Percentiles rank a stretch among this genome's conserved stretches.
These are phyloP conservation scores for Protobothrops flavoviridis DNA, from an alignment of 2,113 vertebrate genomes.

Conservation along the genomic window DNA sequence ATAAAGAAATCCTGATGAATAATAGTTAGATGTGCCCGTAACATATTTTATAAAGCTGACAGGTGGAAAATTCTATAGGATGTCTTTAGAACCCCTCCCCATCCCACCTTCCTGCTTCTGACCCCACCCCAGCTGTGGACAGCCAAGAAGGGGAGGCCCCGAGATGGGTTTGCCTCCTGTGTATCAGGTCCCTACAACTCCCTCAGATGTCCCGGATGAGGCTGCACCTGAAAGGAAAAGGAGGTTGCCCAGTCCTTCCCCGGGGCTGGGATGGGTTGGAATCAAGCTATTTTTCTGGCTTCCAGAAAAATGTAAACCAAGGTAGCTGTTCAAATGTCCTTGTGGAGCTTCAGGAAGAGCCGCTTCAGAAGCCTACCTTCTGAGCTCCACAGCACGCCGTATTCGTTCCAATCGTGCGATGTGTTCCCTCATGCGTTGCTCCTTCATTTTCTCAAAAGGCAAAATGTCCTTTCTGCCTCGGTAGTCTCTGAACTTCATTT, in stretches of 20 bases:
- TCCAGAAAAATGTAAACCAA: not conserved
- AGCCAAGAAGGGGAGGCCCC: not conserved
- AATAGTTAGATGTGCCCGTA: not conserved
- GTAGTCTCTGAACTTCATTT: slow-evolving; percentile 80
- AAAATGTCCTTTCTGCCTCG: slow-evolving; percentile 83
- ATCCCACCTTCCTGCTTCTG: not conserved
- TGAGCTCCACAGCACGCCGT: slow-evolving; percentile 85
- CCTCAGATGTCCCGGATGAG: too few species aligned
- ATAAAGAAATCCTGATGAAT: not conserved
- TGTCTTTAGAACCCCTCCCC: not conserved
- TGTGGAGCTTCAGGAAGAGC: not conserved
- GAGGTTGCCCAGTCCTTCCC: not conserved
- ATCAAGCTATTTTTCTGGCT: not conserved
- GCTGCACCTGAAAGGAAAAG: not conserved
- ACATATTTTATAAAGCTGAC: not conserved
- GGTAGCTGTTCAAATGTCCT: not conserved
- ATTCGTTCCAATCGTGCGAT: slow-evolving; percentile 87
- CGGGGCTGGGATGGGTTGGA: not conserved
- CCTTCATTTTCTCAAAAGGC: slow-evolving; percentile 97
- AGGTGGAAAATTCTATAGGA: not conserved
- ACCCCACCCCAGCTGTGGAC: not conserved
- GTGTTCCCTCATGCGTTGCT: slow-evolving; percentile 88
- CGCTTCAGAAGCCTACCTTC: slow-evolving; percentile 77
- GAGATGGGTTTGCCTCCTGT: not conserved
- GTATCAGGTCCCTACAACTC: not conserved